Base-by-base conservation (phyloP, 2,888 invertebrate genomes). In the Troglohyphantes excavatus region DNA sequence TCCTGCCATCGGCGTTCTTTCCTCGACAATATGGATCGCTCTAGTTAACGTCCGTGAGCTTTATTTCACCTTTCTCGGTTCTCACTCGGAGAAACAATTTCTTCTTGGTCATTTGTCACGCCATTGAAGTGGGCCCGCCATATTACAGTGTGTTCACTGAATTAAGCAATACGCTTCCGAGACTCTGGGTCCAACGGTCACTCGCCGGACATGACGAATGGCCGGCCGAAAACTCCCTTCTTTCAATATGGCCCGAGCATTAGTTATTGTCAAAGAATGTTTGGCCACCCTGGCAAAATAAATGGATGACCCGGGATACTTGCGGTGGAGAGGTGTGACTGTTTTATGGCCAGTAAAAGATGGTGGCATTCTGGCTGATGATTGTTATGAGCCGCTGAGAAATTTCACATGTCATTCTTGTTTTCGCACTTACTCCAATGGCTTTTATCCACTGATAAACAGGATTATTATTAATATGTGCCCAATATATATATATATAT, bases 151-250 rank as follows among this genome's bases (percentile, higher is more conserved):
- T 85, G 90, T 90, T 85, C 90, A 85, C 90, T 90, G 90, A 90
- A 90, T 90, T 90, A 90, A 90, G 90, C 90, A 90, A 90, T 90
- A 90, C 73, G 84, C 90, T 90, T 79, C 90, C 90, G 84, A 90
- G 73, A 72, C 75, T 85, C 70, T 81, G 78, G 83, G 70, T 72
- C 78, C 89, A 68, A 83, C 84, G 89, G 89, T 90, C 89, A 90
- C 89, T 89, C 83, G 67, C 68, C 70, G 73, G 59, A 70, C 90
- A 90, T 90, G 90, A 90, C 90, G 85, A 81, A 90, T 90, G 85
- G 76, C 85, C 79, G 63, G 43, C 73, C 78, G 53, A 63, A 84
- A 90, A 90, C 79, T 84, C 76, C 76, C 85, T 83, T 67, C 75
- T 82, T 67, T 76, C 83, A 81, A 90, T 84, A 90, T 90, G 59